phyloP scores from a whole-genome alignment of 2,797 vertebrate genomes.

The Allenopithecus nigroviridis region DNA sequence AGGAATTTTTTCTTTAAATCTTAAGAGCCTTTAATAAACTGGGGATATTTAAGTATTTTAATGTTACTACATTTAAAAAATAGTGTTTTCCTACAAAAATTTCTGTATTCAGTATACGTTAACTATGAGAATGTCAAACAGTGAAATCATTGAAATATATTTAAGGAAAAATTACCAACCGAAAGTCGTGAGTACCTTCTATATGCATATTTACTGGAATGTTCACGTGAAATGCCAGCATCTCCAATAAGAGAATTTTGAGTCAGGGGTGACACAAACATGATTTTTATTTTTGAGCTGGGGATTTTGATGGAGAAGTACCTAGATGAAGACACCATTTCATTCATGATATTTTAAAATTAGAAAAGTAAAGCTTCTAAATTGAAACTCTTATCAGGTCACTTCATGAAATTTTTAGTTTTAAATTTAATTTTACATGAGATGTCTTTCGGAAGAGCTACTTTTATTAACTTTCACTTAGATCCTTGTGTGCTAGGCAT shows the following conservation, averaged over 20 bases:
- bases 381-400: neutral
- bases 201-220: neutral
- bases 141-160: neutral
- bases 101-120: neutral
- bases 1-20: conserved; percentile 77
- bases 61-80: conserved; percentile 12
- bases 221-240: neutral
- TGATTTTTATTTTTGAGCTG: conserved; percentile 16
- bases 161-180: conserved; percentile 16
- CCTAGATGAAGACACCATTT: neutral
- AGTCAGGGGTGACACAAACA: neutral
- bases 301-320: neutral
- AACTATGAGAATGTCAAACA: neutral
- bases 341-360: neutral
- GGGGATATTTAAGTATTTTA: neutral
- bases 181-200: neutral
- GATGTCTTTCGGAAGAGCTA: conserved; percentile 11
- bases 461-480: conserved; percentile 50
- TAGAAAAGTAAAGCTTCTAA: neutral
- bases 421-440: conserved; percentile 46
- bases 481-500: neutral
- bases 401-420: conserved; percentile 18
- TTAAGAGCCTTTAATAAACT: conserved; percentile 70
- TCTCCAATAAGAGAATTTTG: neutral
- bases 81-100: neutral